Base-by-base conservation (phyloP, 2,113 vertebrate genomes). In the Poeciliopsis occidentalis region DNA sequence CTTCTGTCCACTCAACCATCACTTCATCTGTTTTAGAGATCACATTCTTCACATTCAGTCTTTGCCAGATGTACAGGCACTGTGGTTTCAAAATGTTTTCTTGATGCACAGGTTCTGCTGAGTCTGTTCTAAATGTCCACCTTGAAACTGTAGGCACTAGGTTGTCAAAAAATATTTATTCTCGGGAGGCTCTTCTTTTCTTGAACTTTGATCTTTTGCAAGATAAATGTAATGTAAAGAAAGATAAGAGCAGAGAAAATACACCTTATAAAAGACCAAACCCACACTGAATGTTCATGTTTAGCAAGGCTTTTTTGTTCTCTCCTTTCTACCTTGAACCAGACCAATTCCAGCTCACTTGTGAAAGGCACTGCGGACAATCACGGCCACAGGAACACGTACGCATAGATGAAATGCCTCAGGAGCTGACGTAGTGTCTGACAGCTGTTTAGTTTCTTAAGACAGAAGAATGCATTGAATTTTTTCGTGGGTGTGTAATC, bases 391-490 rank as follows among this genome's bases (percentile, higher is more conserved):
- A 76, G 65, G 41, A 78, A 74, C 76, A 80, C 71, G 71, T 73
- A 73, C 63, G 60, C 66, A 78, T 34, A 67, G 51, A 54, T 69
- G 29, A 60, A 89, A 90, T 89, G 63, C 70, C 85, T 92, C 32
- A 13, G 60, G 54, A 68, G 82, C 88, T 92, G 90, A 92, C 88
- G 92, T 92, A 86, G 87, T 88, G 92, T 92, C 92, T 91, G 75
- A 90, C 89, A 90, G 90, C 89, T 91, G 90, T 81, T 86, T 78
- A 76, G 81, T 73, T 83, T 83, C 87, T 85, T 51, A 68, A 80
- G 69, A 72, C 73, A 80, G 73, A 91, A 87, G 83, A 89, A 86
- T 91, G 87, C 74, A 73, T 67, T 12, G 60, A 75, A 61, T 79
- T 68, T 83, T 71, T 83, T 24, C 76, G 61, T 19, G 27, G 39